Base-by-base conservation (phyloP, 2,797 vertebrate genomes). In the Anguilla megastoma region DNA sequence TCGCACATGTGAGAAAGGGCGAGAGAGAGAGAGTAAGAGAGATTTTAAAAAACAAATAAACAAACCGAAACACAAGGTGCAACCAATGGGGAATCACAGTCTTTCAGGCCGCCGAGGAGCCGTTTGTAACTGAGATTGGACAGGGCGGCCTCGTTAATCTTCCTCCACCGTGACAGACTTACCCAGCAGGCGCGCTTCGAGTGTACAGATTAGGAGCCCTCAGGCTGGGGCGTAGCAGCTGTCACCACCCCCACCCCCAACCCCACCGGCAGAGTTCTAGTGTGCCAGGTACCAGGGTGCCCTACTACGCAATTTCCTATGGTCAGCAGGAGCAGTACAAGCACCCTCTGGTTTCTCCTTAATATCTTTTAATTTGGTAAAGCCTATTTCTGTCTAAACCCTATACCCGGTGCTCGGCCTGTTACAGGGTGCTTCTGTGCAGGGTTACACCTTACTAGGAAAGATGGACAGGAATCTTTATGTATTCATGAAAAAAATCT, bases 351-450 rank as follows among this genome's bases (percentile, higher is more conserved):
- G 86, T 90, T 88, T 52, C 83, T 48, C 80, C 89, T 89, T 93
- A 88, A 92, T 92, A 88, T 89, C 86, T 86, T 90, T 91, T 91
- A 85, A 90, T 93, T 94, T 90, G 87, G 85, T 88, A 88, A 41
- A 87, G 87, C 85, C 87, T 83, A 24, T 89, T 84, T 89, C 60
- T 83, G 85, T 86, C 82, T 14, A 54, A 16, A 18, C 33, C 18
- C 74, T 36, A 33, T 76, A 36, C 14, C 36, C 74, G 21, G 14
- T n/a, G 14, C 33, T 41, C 33, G 18, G 14, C 74, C 74, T 76
- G 74, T 41, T 41, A 21, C 14, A 10, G 30, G 69, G 4, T 36
- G 69, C 14, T n/a, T 18, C 74, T 21, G 14, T 41, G 33, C 30
- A 30, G 69, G 27, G 69, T 14, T 33, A 71, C 69, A 18, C 30